Base-by-base conservation (phyloP, 1,140 invertebrate species). In the Drosophila orena region DNA sequence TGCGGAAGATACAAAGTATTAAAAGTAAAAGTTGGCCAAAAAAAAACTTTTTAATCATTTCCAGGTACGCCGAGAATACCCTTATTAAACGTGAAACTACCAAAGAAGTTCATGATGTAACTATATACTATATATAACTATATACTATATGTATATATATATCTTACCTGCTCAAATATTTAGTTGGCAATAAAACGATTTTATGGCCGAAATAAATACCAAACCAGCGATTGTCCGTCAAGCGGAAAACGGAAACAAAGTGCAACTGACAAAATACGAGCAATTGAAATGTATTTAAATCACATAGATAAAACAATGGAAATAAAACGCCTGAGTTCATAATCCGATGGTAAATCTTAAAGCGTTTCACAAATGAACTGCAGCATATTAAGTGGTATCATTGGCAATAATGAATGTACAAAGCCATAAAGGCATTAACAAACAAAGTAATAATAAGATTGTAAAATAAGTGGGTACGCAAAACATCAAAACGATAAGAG, bases 221-320 rank as follows among this genome's bases (percentile, higher is more conserved):
- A 40, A 11, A 14, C 12, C 58, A 42, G 11, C 12, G n/a, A n/a
- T 38, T 34, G 14, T 27, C n/a, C 24, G n/a, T 37, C 56, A 49
- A 35, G 44, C n/a, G 27, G n/a, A 61, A 53, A 40, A 34, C 34
- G 12, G 5, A 62, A 66, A 38, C 24, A 30, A 64, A 49, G 50
- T 42, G 10, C 43, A 20, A 4, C 44, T 52, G 60, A 35, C 35
- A 66, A 52, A 49, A 42, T 27, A 22, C 20, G 17, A 30, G 34
- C 35, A 65, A 50, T 65, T 65, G 34, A 47, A 65, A 22, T 20
- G 24, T 42, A 24, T 66, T 65, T 66, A 65, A 66, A 42, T 22
- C n/a, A 20, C 17, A 65, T 24, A 44, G 20, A 38, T 43, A 37
- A 69, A 68, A 54, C 66, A 68, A 54, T 42, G 8, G 8, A 24